Evolutionary conservation across 1,140 invertebrate species (phyloP).

Genomic region (Odontomachus brunneus): DNA sequence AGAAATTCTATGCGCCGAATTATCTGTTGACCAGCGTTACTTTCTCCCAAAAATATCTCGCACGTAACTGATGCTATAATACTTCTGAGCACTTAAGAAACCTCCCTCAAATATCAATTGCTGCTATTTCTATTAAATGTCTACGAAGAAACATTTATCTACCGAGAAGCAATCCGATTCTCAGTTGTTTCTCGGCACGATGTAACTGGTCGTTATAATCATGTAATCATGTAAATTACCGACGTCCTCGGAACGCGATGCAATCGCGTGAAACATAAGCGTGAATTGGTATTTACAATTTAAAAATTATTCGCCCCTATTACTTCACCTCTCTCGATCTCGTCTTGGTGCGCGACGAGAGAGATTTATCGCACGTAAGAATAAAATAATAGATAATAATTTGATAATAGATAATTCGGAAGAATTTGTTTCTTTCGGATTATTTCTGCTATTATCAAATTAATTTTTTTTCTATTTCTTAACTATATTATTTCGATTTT

Average conservation of each 20-base stretch:
- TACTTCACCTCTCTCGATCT: neutral
- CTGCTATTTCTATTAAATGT: slow-evolving; percentile 23
- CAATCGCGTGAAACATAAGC: slow-evolving; percentile 1
- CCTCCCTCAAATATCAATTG: neutral
- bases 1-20: too few species aligned
- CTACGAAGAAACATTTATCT: slow-evolving; percentile 22
- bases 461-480: too few species aligned
- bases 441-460: too few species aligned
- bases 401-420: too few species aligned
- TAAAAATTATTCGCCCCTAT: slow-evolving; percentile 29
- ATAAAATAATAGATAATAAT: too few species aligned
- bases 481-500: too few species aligned
- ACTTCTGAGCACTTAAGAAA: neutral
- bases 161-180: slow-evolving; percentile 1
- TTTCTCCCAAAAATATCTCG: neutral
- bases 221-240: slow-evolving; percentile 37
- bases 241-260: slow-evolving; percentile 22
- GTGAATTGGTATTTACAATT: slow-evolving; percentile 37
- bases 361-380: slow-evolving; percentile 26
- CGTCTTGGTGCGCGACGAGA: slow-evolving; percentile 30
- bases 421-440: too few species aligned
- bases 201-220: slow-evolving; percentile 17
- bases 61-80: neutral
- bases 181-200: slow-evolving; percentile 8
- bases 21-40: too few species aligned